Evolutionary conservation across 2,888 invertebrate species (phyloP).

Genomic region (Agrilus cyanescens): DNA sequence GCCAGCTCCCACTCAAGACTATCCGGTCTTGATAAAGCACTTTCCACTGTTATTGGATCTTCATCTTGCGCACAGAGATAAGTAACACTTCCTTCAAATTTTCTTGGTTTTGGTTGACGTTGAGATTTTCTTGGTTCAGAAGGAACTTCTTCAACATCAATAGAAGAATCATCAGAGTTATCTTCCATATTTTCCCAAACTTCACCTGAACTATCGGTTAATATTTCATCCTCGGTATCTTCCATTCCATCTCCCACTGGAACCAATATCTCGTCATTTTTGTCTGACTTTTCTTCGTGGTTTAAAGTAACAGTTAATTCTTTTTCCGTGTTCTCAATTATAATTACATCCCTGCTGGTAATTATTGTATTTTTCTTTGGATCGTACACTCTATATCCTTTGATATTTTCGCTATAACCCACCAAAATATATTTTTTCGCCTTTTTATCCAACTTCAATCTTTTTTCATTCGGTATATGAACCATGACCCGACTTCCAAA

Average conservation of each 20-base stretch:
- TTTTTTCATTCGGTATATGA: conserved; percentile 22
- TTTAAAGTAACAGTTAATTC: background rate
- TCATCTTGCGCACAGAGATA: conserved; percentile 13
- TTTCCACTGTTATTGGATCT: conserved; percentile 13
- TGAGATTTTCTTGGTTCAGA: no score
- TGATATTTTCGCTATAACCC: conserved; percentile 9
- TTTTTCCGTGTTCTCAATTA: conserved; percentile 11
- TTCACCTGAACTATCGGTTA: no score
- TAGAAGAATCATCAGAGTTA: no score
- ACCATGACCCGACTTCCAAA: conserved; percentile 23
- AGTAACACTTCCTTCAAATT: conserved; percentile 15
- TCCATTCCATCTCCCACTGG: conserved; percentile 11
- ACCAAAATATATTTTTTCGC: conserved; percentile 8
- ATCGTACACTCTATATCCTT: conserved; percentile 13
- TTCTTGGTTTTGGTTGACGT: background rate
- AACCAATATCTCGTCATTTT: conserved; percentile 7
- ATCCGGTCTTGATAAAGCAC: conserved; percentile 19
- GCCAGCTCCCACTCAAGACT: conserved; percentile 16
- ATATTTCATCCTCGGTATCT: background rate
- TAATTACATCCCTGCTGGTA: conserved; percentile 10
- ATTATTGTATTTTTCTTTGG: conserved; percentile 6
- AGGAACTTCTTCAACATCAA: no score
- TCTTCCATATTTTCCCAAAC: no score
- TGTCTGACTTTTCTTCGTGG: background rate
- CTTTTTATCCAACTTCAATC: conserved; percentile 20